phyloP scores from a whole-genome alignment of 2,113 vertebrate genomes.

The Anas platyrhynchos region DNA sequence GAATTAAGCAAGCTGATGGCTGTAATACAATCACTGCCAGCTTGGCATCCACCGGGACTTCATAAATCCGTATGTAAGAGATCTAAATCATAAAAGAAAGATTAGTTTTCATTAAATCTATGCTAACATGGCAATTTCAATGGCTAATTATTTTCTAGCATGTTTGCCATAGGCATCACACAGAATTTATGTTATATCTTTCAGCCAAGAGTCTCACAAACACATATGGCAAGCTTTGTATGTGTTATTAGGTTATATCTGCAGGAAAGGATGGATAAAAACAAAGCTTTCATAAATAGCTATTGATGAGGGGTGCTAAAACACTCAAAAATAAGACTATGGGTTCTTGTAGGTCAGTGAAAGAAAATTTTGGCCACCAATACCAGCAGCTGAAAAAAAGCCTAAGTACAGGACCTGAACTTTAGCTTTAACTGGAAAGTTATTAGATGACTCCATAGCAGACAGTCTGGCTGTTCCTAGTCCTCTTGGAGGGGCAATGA shows the following conservation, averaged over 20 bases:
- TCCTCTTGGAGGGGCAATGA: not conserved
- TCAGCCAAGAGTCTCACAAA: not conserved
- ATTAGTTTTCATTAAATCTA: not conserved
- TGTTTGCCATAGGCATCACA: not conserved
- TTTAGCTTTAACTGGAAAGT: not conserved
- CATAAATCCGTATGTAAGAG: not conserved
- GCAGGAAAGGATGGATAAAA: not conserved
- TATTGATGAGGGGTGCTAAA: not conserved
- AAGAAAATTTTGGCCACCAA: not conserved
- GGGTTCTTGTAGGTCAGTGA: not conserved
- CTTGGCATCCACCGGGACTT: not conserved
- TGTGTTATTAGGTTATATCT: not conserved
- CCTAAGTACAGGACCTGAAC: not conserved
- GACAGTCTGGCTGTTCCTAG: not conserved
- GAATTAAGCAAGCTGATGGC: not conserved
- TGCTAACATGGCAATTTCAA: not conserved
- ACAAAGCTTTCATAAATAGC: not conserved
- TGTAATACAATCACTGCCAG: not conserved
- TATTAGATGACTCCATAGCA: not conserved
- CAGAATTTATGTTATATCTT: not conserved
- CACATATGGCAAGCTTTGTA: not conserved
- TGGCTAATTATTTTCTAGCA: not conserved
- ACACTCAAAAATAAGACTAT: not conserved
- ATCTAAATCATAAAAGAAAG: slow-evolving; percentile 6
- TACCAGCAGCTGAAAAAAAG: not conserved